Percentiles rank a stretch among this genome's conserved stretches.
Evolutionary conservation across 2,797 vertebrate species (phyloP).

Genomic region (Myripristis jacobus): DNA sequence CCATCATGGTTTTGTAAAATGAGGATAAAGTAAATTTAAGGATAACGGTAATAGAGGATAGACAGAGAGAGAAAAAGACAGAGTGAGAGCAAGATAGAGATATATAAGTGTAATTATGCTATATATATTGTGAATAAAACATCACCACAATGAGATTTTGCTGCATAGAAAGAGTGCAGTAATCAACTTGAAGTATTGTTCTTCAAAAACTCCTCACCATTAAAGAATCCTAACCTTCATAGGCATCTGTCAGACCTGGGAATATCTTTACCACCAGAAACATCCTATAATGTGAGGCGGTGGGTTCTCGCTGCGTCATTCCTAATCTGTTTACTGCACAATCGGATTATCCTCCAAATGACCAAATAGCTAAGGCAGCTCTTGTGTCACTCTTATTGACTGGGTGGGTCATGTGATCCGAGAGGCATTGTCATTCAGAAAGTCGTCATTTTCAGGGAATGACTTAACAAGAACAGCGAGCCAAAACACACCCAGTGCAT

Average conservation of each 20-base stretch:
- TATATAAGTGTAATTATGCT: too few relatives aligned
- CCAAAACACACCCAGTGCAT: not conserved
- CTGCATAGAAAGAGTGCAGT: too few relatives aligned
- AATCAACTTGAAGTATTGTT: not conserved
- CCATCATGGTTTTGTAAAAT: not conserved
- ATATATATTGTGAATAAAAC: too few relatives aligned
- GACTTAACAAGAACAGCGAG: not conserved
- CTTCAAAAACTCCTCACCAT: not conserved
- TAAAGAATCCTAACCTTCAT: conserved; percentile 17
- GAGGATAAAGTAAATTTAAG: too few relatives aligned
- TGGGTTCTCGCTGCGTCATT: conserved; percentile 18
- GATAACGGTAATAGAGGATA: not conserved
- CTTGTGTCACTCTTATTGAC: conserved; percentile 9
- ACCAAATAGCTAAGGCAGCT: conserved; percentile 29
- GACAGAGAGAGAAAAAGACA: not conserved
- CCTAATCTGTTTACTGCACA: conserved; percentile 52
- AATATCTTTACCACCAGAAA: not conserved
- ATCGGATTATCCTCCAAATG: conserved; percentile 48
- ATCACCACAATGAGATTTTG: too few relatives aligned
- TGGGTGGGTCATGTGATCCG: not conserved
- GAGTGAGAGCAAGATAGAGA: not conserved
- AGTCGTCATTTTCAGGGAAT: conserved; percentile 32
- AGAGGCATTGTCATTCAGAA: conserved; percentile 30
- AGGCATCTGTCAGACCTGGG: conserved; percentile 16
- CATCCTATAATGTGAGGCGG: conserved; percentile 8